Conservation (phyloP, 2,888 invertebrate genomes). For the Brachyopa scutellaris region DNA sequence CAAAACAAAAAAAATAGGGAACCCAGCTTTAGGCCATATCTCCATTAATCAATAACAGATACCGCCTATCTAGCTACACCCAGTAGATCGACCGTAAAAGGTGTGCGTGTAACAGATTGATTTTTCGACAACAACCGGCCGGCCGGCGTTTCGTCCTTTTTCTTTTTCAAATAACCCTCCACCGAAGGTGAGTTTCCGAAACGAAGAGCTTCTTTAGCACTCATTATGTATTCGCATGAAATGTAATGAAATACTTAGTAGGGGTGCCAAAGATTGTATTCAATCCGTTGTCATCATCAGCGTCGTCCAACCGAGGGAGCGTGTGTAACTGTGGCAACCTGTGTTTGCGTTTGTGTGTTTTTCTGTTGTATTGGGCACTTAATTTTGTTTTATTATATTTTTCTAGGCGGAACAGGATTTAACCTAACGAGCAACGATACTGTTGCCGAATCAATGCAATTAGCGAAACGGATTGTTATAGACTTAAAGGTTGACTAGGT, state of each 20-base stretch:
- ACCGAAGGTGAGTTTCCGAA: too few relatives aligned
- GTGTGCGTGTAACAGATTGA: conserved; percentile 58
- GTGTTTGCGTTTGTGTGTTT: background rate
- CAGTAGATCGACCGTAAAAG: conserved; percentile 27
- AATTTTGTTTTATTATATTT: conserved; percentile 45
- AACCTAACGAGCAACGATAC: too few relatives aligned
- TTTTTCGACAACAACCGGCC: conserved; percentile 60
- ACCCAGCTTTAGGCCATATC: conserved; percentile 22
- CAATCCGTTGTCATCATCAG: conserved; percentile 12
- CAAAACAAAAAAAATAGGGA: background rate
- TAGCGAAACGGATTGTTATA: conserved; percentile 42
- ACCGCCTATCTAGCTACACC: conserved; percentile 22
- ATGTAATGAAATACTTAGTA: conserved; percentile 59
- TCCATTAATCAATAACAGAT: conserved; percentile 61
- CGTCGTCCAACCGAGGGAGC: background rate
- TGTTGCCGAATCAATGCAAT: conserved; percentile 37
- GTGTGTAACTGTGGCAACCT: conserved; percentile 26
- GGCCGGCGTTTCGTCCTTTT: conserved; percentile 19
- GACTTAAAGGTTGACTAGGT: too few relatives aligned
- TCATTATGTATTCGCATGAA: conserved; percentile 58
- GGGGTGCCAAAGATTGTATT: conserved; percentile 50
- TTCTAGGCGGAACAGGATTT: conserved; percentile 29
- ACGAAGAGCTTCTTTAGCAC: too few relatives aligned
- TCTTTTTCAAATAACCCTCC: conserved; percentile 3
- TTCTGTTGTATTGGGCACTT: conserved; percentile 28